Conservation (phyloP, 2,888 invertebrate species). For the Diarsia dahlii region DNA sequence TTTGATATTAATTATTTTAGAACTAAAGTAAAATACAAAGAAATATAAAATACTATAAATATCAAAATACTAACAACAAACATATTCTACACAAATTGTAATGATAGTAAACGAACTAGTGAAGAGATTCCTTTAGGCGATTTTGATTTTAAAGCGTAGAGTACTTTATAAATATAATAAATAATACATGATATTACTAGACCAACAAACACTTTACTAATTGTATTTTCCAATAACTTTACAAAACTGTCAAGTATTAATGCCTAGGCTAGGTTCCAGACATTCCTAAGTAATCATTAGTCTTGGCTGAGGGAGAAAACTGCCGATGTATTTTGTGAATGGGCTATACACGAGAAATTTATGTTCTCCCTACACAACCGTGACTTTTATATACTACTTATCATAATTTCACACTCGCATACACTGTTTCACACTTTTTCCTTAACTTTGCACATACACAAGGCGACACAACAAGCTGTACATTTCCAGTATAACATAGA, state of each 20-base stretch:
- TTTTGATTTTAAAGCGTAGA: neutral
- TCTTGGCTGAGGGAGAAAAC: conserved; percentile 18
- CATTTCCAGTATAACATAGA: too few relatives aligned
- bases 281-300: conserved; percentile 45
- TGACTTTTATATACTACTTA: conserved; percentile 67
- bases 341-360: conserved; percentile 55
- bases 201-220: neutral
- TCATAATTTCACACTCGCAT: conserved; percentile 65
- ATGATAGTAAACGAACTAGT: neutral
- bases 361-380: conserved; percentile 49
- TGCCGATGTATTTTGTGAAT: conserved; percentile 48
- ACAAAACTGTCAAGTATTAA: conserved; percentile 26
- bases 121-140: neutral
- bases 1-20: too few relatives aligned
- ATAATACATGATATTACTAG: too few relatives aligned
- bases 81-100: neutral
- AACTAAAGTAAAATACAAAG: too few relatives aligned
- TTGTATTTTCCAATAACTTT: conserved; percentile 7
- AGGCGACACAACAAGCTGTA: too few relatives aligned
- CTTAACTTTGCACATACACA: conserved; percentile 44
- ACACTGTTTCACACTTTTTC: conserved; percentile 54
- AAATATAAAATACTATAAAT: too few relatives aligned
- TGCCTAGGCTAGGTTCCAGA: conserved; percentile 33
- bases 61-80: too few relatives aligned
- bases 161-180: neutral